Base-by-base conservation (phyloP, 2,888 invertebrate genomes). In the Toxonevra muliebris region DNA sequence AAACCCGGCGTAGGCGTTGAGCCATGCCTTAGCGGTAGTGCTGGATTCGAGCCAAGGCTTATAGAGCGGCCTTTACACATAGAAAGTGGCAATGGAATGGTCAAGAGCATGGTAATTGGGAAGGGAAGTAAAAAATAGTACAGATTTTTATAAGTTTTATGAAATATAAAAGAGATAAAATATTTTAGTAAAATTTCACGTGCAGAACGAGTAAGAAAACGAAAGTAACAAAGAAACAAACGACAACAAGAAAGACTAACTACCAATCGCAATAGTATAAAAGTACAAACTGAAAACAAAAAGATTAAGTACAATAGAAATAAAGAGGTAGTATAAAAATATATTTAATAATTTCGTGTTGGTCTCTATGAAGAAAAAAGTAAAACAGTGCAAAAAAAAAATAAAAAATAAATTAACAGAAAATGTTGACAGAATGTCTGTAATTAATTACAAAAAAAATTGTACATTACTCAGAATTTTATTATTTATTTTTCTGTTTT, bases 1-100 rank as follows among this genome's bases (percentile, higher is more conserved):
- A 95, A 88, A 57, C 94, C 94, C 94, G 94, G 94, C 76, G 94
- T 92, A 71, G 91, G 89, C 65, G 89, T 88, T 13, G 91, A 80
- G 61, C 85, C 84, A 72, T 85, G 86, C 42, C 85, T 81, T 69
- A 86, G 67, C 77, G 80, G 87, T 84, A 86, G 86, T 83, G 80
- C 88, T 85, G 78, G 87, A 81, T 86, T 86, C 65, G 86, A 86
- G 72, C 86, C 86, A 68, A 86, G 78, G 75, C 86, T 86, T 72
- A 85, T 84, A 62, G 86, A 86, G 64, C 86, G 86, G 68, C 86
- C 86, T 85, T 61, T 40, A 65, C 42, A 57, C 12, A 10, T 30
- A 30, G 20, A 42, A 13, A 30, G 43, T n/a, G 4, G 43, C 13
- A 54, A 73, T 69, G 61, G n/a, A 48, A 48, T 15, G 48, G 11